These are phyloP conservation scores for Sarcoramphus papa DNA, from an alignment of 2,797 vertebrate species.

Conservation along the genomic window DNA sequence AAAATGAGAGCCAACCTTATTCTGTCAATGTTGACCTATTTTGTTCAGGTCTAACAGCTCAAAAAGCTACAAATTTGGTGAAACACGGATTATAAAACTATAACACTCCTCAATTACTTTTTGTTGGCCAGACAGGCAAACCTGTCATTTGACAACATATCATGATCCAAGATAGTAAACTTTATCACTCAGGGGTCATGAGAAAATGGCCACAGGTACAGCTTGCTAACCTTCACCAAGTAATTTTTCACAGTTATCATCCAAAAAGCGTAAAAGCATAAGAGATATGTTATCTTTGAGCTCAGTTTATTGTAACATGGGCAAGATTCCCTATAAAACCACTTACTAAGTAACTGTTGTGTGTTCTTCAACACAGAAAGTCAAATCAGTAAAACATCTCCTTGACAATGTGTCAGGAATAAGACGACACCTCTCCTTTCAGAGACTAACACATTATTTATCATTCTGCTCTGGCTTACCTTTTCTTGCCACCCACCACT, in stretches of 20 bases:
- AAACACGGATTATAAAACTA: conserved; percentile 68
- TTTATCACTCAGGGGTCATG: conserved; percentile 76
- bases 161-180: conserved; percentile 73
- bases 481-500: neutral
- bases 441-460: conserved; percentile 62
- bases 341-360: conserved; percentile 72
- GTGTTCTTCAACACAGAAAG: conserved; percentile 66
- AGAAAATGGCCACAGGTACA: conserved; percentile 76
- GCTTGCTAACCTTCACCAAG: conserved; percentile 69
- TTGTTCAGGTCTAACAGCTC: conserved; percentile 76
- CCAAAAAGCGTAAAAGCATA: conserved; percentile 72
- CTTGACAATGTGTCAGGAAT: conserved; percentile 70
- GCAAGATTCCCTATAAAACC: conserved; percentile 71
- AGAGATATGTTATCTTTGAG: conserved; percentile 71
- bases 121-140: conserved; percentile 74
- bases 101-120: conserved; percentile 78
- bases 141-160: conserved; percentile 75
- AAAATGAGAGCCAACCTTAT: conserved; percentile 58
- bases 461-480: conserved; percentile 50
- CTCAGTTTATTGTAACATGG: conserved; percentile 70
- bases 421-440: conserved; percentile 60
- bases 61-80: conserved; percentile 71
- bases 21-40: conserved; percentile 72
- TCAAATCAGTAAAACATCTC: conserved; percentile 71
- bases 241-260: conserved; percentile 81